A percentile compares a stretch with the other conserved stretches of the same genome.
phyloP scores from a whole-genome alignment of 2,888 invertebrate species.

The Pristionchus exspectatus region DNA sequence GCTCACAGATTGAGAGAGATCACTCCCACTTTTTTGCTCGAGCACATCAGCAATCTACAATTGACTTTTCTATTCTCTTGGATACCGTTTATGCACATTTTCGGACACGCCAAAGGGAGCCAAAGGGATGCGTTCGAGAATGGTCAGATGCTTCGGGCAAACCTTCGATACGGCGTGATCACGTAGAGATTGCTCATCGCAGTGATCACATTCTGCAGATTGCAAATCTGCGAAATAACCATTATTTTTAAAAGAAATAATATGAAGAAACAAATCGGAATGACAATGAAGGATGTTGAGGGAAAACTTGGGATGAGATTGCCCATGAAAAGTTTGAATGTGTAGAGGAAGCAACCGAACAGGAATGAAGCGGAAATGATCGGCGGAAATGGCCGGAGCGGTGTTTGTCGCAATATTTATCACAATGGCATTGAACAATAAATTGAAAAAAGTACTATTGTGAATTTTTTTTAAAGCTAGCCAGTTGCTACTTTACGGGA shows the following conservation, averaged over 20 bases:
- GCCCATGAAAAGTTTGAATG: background rate
- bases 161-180: slow-evolving; percentile 1
- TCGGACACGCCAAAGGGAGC: no score
- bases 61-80: background rate
- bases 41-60: background rate
- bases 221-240: background rate
- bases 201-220: background rate
- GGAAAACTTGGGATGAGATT: background rate
- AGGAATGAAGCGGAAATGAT: background rate
- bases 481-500: no score
- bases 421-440: no score
- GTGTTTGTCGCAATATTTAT: no score
- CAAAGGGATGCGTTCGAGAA: no score
- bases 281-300: background rate
- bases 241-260: background rate
- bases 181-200: background rate
- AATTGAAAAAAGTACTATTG: no score
- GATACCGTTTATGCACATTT: no score
- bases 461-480: no score
- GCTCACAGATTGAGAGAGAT: background rate
- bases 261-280: background rate
- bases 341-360: background rate
- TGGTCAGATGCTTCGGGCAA: no score
- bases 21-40: background rate
- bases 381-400: no score